phyloP scores from a whole-genome alignment of 2,113 vertebrate genomes.

The Taxidea taxus region DNA sequence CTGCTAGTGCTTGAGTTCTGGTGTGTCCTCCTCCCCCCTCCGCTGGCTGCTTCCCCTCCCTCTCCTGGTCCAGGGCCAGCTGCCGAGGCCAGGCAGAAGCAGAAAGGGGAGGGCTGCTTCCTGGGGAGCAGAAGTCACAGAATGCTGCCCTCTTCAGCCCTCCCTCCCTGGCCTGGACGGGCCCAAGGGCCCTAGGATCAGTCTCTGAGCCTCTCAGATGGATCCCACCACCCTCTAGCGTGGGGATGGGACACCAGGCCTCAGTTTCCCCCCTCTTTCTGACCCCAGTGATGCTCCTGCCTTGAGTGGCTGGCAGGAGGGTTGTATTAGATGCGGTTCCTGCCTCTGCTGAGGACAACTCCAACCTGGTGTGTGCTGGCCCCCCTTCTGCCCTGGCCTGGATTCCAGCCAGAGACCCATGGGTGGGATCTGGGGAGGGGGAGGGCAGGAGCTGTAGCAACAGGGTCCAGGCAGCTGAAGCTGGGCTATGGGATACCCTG shows the following conservation, averaged over 20 bases:
- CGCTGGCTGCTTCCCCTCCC: not conserved
- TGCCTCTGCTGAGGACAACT: not conserved
- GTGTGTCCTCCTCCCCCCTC: not conserved
- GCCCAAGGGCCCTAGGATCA: not conserved
- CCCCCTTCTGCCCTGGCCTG: too few relatives aligned
- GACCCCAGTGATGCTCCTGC: not conserved
- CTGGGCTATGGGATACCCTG: not conserved
- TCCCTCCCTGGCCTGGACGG: not conserved
- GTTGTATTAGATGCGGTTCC: too few relatives aligned
- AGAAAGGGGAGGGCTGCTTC: not conserved
- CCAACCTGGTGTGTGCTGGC: not conserved
- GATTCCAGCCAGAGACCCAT: not conserved
- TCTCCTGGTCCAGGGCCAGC: not conserved
- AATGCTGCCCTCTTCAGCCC: not conserved
- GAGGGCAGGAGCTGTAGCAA: not conserved
- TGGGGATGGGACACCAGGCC: not conserved
- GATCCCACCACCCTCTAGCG: not conserved
- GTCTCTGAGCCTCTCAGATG: not conserved
- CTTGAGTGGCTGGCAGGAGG: not conserved
- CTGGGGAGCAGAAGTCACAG: not conserved
- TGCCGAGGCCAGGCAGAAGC: not conserved
- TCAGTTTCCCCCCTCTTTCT: not conserved
- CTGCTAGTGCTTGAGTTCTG: too few relatives aligned
- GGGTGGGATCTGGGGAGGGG: rapidly evolving
- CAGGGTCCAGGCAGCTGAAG: not conserved